Evolutionary conservation across 1,140 invertebrate species (phyloP).

Genomic region (Cheumatopsyche charites): DNA sequence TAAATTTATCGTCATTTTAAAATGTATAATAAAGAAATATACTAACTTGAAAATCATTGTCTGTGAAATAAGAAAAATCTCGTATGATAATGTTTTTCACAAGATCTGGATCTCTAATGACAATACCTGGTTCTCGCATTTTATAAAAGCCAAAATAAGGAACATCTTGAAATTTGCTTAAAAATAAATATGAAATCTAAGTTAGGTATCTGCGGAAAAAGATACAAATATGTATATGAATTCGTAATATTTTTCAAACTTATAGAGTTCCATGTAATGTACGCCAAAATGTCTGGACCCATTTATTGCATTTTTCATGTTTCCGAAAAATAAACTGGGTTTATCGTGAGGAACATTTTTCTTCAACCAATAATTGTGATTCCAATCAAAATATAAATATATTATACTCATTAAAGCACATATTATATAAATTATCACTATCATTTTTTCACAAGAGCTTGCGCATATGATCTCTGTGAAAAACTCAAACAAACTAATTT

Average conservation of each 20-base stretch:
- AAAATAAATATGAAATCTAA: not conserved
- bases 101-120: slow-evolving; percentile 60
- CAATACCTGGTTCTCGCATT: slow-evolving; percentile 53
- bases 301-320: slow-evolving; percentile 35
- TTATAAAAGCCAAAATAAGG: slow-evolving; percentile 54
- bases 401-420: slow-evolving; percentile 17
- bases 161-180: slow-evolving; percentile 40
- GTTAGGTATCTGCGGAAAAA: not conserved
- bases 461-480: too few species aligned
- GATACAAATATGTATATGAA: not conserved
- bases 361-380: slow-evolving; percentile 49
- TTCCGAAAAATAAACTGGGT: slow-evolving; percentile 46
- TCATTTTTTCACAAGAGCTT: too few species aligned
- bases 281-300: slow-evolving; percentile 33
- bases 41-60: slow-evolving; percentile 41
- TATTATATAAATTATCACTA: not conserved
- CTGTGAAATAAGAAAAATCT: slow-evolving; percentile 52
- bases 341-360: slow-evolving; percentile 44
- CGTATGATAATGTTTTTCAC: slow-evolving; percentile 57
- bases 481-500: too few species aligned
- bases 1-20: not conserved
- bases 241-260: slow-evolving; percentile 31
- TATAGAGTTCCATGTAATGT: slow-evolving; percentile 35
- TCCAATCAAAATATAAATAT: slow-evolving; percentile 38
- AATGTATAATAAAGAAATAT: not conserved